These are phyloP conservation scores for Cettia cetti DNA, from an alignment of 2,113 vertebrate species.

Conservation along the genomic window DNA sequence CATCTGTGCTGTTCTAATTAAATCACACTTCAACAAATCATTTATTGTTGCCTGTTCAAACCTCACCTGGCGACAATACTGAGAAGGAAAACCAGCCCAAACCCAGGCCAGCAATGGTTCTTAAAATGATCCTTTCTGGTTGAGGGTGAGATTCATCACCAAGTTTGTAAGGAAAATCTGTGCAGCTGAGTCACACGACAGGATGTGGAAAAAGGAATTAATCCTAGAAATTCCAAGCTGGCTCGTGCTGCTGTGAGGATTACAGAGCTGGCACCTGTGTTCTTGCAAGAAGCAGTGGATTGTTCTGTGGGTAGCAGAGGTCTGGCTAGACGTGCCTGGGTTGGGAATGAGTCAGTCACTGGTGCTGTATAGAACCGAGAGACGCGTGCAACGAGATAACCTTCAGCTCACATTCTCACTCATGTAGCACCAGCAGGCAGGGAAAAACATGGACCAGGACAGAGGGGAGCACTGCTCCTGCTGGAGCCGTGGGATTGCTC, in stretches of 20 bases:
- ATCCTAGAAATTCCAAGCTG: background rate
- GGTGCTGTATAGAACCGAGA: background rate
- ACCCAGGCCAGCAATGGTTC: background rate
- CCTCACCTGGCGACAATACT: background rate
- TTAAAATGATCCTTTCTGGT: background rate
- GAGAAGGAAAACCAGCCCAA: background rate
- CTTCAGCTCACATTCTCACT: background rate
- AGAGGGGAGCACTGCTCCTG: background rate
- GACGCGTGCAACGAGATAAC: background rate
- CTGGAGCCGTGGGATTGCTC: background rate
- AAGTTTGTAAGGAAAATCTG: background rate
- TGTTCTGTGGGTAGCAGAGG: background rate
- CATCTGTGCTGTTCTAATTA: constrained; percentile 28
- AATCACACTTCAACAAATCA: background rate
- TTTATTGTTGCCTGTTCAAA: background rate
- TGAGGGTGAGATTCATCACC: background rate
- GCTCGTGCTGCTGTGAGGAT: background rate
- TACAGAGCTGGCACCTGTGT: background rate
- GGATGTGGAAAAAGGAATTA: background rate
- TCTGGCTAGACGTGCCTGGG: background rate
- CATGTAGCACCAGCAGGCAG: background rate
- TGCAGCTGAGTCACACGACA: background rate
- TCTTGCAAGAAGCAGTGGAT: background rate
- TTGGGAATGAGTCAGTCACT: background rate
- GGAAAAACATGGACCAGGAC: background rate